These are phyloP conservation scores for Rana temporaria DNA, from an alignment of 2,113 vertebrate genomes.

Conservation along the genomic window DNA sequence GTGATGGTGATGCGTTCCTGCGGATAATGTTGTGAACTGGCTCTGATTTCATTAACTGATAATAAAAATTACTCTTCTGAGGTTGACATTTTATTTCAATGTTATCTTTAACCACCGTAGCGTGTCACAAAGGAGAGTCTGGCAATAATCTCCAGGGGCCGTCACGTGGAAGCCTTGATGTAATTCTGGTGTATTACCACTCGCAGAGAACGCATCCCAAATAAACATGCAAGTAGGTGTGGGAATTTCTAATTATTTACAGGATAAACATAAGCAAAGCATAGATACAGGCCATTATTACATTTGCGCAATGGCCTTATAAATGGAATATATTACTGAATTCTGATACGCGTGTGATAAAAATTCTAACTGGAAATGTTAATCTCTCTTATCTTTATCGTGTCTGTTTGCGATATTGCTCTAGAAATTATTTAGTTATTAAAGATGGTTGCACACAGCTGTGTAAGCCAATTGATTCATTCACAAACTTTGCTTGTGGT, in stretches of 20 bases:
- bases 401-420: too few relatives aligned
- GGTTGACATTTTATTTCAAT: slow-evolving; percentile 49
- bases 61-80: slow-evolving; percentile 50
- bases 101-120: slow-evolving; percentile 48
- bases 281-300: neutral
- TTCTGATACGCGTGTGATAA: too few relatives aligned
- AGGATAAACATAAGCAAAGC: neutral
- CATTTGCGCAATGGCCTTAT: too few relatives aligned
- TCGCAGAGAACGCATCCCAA: slow-evolving; percentile 14
- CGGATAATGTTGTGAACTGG: slow-evolving; percentile 45
- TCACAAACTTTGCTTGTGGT: too few relatives aligned
- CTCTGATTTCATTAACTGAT: slow-evolving; percentile 54
- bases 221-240: slow-evolving; percentile 23
- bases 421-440: too few relatives aligned
- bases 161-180: slow-evolving; percentile 24
- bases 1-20: slow-evolving; percentile 22
- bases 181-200: slow-evolving; percentile 27
- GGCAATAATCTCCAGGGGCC: slow-evolving; percentile 17
- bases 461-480: too few relatives aligned
- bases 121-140: slow-evolving; percentile 26
- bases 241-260: slow-evolving; percentile 10
- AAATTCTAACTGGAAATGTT: too few relatives aligned
- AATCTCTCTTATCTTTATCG: too few relatives aligned
- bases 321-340: too few relatives aligned
- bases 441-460: too few relatives aligned